These are phyloP conservation scores for Catajapyx aquilonaris DNA, from an alignment of 1,140 invertebrate species.

Conservation along the genomic window DNA sequence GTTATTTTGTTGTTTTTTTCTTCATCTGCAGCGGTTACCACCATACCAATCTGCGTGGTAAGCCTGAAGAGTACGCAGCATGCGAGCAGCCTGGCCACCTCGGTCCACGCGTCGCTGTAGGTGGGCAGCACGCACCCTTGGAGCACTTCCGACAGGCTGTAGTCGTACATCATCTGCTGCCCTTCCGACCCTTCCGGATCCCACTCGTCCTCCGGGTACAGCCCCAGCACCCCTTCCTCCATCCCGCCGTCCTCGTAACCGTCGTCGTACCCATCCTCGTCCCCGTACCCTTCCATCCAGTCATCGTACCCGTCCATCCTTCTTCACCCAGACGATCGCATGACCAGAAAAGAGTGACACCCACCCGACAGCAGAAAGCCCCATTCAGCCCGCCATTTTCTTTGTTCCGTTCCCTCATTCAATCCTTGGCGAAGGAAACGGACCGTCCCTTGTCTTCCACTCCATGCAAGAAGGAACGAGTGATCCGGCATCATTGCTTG, in stretches of 20 bases:
- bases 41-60: constrained; percentile 15
- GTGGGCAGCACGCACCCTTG: constrained; percentile 17
- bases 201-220: not conserved
- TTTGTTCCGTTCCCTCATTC: no score
- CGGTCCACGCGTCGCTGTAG: constrained; percentile 13
- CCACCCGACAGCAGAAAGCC: no score
- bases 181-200: constrained; percentile 7
- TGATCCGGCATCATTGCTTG: not conserved
- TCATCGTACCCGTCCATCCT: not conserved
- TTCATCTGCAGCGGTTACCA: no score
- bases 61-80: constrained; percentile 16
- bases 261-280: constrained; percentile 6
- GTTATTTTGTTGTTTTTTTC: no score
- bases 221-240: not conserved
- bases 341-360: no score
- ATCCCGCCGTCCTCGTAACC: constrained; percentile 10
- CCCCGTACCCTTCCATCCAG: not conserved
- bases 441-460: not conserved
- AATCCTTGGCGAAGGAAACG: no score
- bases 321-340: no score
- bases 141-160: constrained; percentile 11
- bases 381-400: not conserved
- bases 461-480: not conserved
- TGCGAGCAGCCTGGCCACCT: constrained; percentile 15
- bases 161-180: constrained; percentile 7